Conservation (phyloP, 2,113 vertebrate genomes). For the Butorides virescens region DNA sequence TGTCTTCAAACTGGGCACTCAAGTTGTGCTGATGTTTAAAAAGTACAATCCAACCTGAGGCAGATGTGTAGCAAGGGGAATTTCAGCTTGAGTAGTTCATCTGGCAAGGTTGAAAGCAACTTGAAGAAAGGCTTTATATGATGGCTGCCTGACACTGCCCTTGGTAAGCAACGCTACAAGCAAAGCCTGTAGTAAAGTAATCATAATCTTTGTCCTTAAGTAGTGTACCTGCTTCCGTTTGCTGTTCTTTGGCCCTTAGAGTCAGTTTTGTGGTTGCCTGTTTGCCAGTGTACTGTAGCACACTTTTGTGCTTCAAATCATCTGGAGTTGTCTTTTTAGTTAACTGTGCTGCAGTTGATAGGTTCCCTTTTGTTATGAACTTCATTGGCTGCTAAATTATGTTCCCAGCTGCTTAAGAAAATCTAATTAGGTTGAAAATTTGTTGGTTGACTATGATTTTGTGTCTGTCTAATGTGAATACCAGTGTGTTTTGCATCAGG, state of each 20-base stretch:
- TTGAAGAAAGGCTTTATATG: not conserved
- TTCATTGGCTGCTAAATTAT: not conserved
- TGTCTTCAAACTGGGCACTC: not conserved
- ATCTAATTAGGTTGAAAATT: not conserved
- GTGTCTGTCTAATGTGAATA: not conserved
- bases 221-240: not conserved
- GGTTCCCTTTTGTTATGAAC: not conserved
- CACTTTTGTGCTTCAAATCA: not conserved
- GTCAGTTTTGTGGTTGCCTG: not conserved
- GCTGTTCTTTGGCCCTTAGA: not conserved
- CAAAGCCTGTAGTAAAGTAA: not conserved
- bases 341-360: not conserved
- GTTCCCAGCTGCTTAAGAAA: constrained; percentile 10
- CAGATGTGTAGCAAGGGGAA: fast-evolving
- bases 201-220: not conserved
- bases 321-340: not conserved
- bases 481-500: not conserved
- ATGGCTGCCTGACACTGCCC: not conserved
- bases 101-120: not conserved
- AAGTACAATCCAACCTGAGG: not conserved
- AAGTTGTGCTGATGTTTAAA: not conserved
- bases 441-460: not conserved
- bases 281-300: not conserved
- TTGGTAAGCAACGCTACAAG: not conserved
- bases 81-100: not conserved